Percentiles rank a stretch among this genome's conserved stretches.
Evolutionary conservation across 2,797 vertebrate species (phyloP).

Genomic region (Poeciliopsis gracilis): DNA sequence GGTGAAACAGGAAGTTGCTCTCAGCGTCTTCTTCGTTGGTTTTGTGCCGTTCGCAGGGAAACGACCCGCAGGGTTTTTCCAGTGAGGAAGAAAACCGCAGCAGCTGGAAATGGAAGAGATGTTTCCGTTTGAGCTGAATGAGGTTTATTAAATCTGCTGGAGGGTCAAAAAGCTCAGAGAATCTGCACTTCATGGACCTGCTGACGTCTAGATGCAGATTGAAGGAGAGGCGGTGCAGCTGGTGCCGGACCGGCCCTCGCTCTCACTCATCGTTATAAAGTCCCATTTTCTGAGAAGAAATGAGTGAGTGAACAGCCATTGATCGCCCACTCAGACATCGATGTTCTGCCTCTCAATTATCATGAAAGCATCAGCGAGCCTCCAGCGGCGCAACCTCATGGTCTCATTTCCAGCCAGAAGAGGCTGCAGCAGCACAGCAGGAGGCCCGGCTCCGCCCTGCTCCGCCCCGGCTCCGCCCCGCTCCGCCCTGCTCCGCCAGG

Average conservation of each 20-base stretch:
- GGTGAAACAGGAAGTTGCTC: no score
- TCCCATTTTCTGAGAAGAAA: neutral
- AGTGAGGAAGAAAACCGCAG: no score
- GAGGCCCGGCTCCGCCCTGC: no score
- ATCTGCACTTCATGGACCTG: neutral
- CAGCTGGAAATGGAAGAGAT: no score
- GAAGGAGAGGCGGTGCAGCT: no score
- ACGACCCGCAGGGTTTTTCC: no score
- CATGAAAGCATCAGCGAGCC: constrained; percentile 27
- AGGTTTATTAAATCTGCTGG: neutral
- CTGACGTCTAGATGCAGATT: neutral
- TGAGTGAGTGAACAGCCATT: neutral
- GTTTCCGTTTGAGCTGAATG: no score
- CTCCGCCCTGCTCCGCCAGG: no score
- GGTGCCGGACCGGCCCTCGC: no score
- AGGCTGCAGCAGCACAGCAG: neutral
- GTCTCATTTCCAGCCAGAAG: constrained; percentile 12
- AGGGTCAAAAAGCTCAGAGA: neutral
- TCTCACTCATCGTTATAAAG: neutral
- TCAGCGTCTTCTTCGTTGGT: no score
- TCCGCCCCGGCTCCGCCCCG: no score
- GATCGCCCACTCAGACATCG: constrained; percentile 26
- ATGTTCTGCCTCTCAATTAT: constrained; percentile 34
- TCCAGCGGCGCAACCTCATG: constrained; percentile 11
- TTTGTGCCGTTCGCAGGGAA: no score